A percentile compares a stretch with the other conserved stretches of the same genome.
Conservation (phyloP, 2,888 invertebrate species). For the Stomorhina lunata region DNA sequence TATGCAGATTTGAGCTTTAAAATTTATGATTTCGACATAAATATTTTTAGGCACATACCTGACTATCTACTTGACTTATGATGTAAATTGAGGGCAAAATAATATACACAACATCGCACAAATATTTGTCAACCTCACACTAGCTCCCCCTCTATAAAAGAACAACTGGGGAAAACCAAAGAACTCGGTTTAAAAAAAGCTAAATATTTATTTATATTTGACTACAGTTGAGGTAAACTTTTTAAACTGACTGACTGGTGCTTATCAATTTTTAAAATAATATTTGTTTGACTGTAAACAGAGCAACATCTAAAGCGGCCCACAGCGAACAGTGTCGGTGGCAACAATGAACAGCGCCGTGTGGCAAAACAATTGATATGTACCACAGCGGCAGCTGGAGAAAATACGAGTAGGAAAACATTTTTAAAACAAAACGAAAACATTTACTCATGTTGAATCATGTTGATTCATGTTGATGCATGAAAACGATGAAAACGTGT, state of each 20-base stretch:
- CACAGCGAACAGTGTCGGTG: constrained; percentile 32
- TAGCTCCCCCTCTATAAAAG: not conserved
- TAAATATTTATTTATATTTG: constrained; percentile 22
- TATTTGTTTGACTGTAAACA: constrained; percentile 29
- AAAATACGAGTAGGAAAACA: not conserved
- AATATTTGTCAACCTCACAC: not conserved
- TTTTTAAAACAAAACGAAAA: constrained; percentile 17
- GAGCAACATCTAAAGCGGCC: constrained; percentile 2
- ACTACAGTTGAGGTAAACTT: not conserved
- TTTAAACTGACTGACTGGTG: constrained; percentile 35
- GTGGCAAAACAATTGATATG: not conserved
- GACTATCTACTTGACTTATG: constrained; percentile 14
- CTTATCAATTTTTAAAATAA: constrained; percentile 56
- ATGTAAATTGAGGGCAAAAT: constrained; percentile 33
- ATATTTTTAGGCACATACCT: constrained; percentile 35
- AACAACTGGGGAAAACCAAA: not conserved
- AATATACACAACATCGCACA: not conserved
- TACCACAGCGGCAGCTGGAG: not conserved
- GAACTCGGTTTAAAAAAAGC: not conserved
- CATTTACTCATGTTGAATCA: constrained; percentile 54
- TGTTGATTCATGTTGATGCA: constrained; percentile 44
- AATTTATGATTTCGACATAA: constrained; percentile 50
- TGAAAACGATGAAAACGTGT: constrained; percentile 61
- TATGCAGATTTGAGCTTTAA: constrained; percentile 40
- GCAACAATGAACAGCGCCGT: not conserved